Conservation (phyloP, 2,888 invertebrate genomes). For the Oegoconia quadripuncta region DNA sequence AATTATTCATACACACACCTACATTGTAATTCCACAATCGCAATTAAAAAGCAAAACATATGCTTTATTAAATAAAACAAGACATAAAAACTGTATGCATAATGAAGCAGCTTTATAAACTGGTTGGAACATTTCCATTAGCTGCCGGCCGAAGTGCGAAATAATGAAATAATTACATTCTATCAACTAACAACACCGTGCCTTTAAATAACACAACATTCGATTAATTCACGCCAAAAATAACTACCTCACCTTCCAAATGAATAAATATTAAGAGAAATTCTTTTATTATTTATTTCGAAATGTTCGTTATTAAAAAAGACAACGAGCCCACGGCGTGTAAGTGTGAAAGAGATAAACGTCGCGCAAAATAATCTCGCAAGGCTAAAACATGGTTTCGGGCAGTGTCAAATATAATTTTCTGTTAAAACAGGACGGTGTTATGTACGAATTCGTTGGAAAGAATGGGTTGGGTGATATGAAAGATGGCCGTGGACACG, state of each 20-base stretch:
- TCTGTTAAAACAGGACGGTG: slow-evolving; percentile 23
- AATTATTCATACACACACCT: too few relatives aligned
- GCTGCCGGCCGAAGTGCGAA: slow-evolving; percentile 35
- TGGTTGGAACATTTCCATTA: slow-evolving; percentile 35
- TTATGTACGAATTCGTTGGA: slow-evolving; percentile 16
- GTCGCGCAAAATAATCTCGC: slow-evolving; percentile 26
- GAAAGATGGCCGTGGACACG: slow-evolving; percentile 42
- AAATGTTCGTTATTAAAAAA: slow-evolving; percentile 19
- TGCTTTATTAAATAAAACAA: slow-evolving; percentile 13
- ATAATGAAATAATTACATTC: slow-evolving; percentile 49
- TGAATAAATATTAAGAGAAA: slow-evolving; percentile 39
- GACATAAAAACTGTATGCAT: slow-evolving; percentile 10
- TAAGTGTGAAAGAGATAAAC: slow-evolving; percentile 41
- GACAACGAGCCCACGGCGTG: slow-evolving; percentile 18
- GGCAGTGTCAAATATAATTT: slow-evolving; percentile 27
- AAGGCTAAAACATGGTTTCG: slow-evolving; percentile 24
- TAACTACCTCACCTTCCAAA: slow-evolving; percentile 34
- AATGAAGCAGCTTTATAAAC: slow-evolving; percentile 16
- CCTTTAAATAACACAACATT: slow-evolving; percentile 34
- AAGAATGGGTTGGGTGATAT: slow-evolving; percentile 30
- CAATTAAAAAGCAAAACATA: not conserved
- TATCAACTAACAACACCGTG: slow-evolving; percentile 28
- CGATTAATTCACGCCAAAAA: slow-evolving; percentile 42
- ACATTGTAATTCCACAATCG: too few relatives aligned
- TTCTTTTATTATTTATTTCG: slow-evolving; percentile 41